Evolutionary conservation across 2,888 invertebrate species (phyloP).

Genomic region (Platerodrilus igneus): DNA sequence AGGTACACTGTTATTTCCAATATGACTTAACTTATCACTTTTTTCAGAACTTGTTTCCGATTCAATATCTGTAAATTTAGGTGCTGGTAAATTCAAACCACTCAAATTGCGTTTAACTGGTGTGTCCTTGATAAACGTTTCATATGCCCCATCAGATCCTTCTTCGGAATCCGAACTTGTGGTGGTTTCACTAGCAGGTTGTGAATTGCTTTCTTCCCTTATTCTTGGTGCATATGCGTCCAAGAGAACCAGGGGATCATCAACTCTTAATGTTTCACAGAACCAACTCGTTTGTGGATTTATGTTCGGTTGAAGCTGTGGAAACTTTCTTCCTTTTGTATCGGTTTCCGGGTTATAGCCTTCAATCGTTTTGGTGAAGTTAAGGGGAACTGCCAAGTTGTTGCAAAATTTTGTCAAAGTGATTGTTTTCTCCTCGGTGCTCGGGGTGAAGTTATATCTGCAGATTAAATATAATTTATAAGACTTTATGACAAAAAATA

Average conservation of each 20-base stretch:
- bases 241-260: constrained; percentile 72
- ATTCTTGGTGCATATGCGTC: constrained; percentile 32
- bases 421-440: constrained; percentile 64
- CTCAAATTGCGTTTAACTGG: constrained; percentile 24
- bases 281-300: constrained; percentile 68
- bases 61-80: too few relatives aligned
- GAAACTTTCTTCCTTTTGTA: constrained; percentile 25
- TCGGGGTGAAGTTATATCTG: constrained; percentile 71
- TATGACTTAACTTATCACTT: constrained; percentile 3
- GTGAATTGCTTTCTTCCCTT: too few relatives aligned
- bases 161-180: constrained; percentile 4
- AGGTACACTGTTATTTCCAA: constrained; percentile 5
- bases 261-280: constrained; percentile 66
- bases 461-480: not conserved
- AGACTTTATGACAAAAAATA: too few relatives aligned
- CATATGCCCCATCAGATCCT: constrained; percentile 10
- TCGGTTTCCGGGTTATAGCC: constrained; percentile 52
- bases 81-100: constrained; percentile 35
- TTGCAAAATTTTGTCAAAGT: constrained; percentile 61
- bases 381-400: constrained; percentile 66
- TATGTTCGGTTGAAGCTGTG: constrained; percentile 52
- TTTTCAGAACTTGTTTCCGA: too few relatives aligned
- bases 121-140: constrained; percentile 12
- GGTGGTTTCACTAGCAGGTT: not conserved
- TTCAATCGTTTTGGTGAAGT: constrained; percentile 74